phyloP scores from a whole-genome alignment of 2,113 vertebrate species.

The Pygoscelis adeliae region DNA sequence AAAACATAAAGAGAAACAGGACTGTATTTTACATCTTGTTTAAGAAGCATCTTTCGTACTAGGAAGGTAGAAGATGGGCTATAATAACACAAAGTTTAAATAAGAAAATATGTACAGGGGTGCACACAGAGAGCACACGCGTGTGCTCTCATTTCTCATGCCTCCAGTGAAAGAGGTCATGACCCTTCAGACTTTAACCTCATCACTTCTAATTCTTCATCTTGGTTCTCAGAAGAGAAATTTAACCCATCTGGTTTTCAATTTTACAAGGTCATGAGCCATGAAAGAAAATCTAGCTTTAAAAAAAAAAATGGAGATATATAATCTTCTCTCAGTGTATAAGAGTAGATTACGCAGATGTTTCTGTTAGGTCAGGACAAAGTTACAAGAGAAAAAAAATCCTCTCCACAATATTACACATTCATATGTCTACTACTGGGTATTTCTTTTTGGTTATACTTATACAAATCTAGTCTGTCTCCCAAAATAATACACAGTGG shows the following conservation, averaged over 20 bases:
- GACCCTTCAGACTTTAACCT: constrained; percentile 15
- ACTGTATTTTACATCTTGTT: background rate
- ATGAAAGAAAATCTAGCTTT: constrained; percentile 19
- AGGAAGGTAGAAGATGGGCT: background rate
- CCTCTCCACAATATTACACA: background rate
- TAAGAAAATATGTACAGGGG: background rate
- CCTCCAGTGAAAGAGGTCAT: constrained; percentile 11
- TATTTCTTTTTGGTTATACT: background rate
- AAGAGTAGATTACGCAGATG: background rate
- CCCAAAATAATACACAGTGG: background rate
- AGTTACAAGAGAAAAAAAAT: background rate
- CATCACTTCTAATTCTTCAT: constrained; percentile 22
- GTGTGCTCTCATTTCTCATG: background rate
- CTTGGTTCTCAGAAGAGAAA: background rate
- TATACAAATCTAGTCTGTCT: background rate
- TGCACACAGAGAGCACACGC: background rate
- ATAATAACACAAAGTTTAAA: background rate
- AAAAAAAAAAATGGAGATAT: background rate
- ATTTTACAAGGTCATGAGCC: constrained; percentile 9
- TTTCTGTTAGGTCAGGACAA: background rate
- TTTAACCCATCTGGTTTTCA: constrained; percentile 32
- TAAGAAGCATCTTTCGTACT: background rate
- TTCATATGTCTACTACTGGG: background rate
- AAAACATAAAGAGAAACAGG: background rate
- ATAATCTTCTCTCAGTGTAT: background rate